phyloP scores from a whole-genome alignment of 2,888 invertebrate genomes.

The Drosophila cracens region DNA sequence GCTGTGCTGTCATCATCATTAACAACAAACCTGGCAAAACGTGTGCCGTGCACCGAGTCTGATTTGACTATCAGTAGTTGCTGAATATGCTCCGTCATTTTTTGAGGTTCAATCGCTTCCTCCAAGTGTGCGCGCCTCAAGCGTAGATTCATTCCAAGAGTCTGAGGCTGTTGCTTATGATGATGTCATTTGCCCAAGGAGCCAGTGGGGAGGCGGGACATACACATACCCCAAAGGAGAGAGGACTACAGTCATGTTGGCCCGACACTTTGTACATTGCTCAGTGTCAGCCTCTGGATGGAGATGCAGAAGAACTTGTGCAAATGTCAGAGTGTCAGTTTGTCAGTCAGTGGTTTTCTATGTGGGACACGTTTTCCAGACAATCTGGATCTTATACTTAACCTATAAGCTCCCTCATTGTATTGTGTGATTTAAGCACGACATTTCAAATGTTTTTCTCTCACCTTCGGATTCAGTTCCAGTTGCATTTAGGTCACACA shows the following conservation, averaged over 20 bases:
- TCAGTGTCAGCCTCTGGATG: conserved; percentile 39
- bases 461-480: conserved; percentile 1
- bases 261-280: conserved; percentile 45
- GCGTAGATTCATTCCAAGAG: conserved; percentile 20
- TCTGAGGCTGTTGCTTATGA: conserved; percentile 23
- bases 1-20: conserved; percentile 58
- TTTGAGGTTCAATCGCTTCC: conserved; percentile 51
- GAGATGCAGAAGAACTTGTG: conserved; percentile 24
- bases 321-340: conserved; percentile 21
- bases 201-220: neutral
- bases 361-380: conserved; percentile 14
- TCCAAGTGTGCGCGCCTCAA: conserved; percentile 14
- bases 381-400: conserved; percentile 1
- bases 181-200: conserved; percentile 20
- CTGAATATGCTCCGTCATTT: conserved; percentile 24
- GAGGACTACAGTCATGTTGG: conserved; percentile 19
- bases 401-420: neutral
- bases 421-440: conserved; percentile 15
- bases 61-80: conserved; percentile 37
- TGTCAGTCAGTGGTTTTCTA: conserved; percentile 22
- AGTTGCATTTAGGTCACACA: conserved; percentile 10
- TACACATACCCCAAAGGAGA: conserved; percentile 9
- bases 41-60: conserved; percentile 13
- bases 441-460: conserved; percentile 3
- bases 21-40: conserved; percentile 31